phyloP scores from a whole-genome alignment of 2,888 invertebrate genomes.

The Thalpophila matura region DNA sequence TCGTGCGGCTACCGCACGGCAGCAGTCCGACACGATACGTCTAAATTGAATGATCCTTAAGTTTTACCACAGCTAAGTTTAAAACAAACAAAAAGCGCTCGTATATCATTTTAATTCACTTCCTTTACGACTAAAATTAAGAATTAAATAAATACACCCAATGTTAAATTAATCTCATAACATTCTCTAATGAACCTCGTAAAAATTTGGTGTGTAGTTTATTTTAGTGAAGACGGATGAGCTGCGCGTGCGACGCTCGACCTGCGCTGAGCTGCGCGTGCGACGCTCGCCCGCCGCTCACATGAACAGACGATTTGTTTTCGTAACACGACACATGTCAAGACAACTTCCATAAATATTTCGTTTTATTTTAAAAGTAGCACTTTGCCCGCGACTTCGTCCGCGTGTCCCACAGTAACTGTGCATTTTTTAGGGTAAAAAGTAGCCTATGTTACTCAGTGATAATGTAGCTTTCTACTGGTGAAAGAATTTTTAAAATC shows the following conservation, averaged over 20 bases:
- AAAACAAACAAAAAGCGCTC: background rate
- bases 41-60: too few species aligned
- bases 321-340: background rate
- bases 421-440: too few species aligned
- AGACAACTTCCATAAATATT: conserved; percentile 10
- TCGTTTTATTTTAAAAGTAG: conserved; percentile 2
- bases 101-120: background rate
- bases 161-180: background rate
- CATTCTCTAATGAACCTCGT: conserved; percentile 18
- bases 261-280: too few species aligned
- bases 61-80: background rate
- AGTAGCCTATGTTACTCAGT: too few species aligned
- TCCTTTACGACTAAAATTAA: background rate
- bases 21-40: too few species aligned
- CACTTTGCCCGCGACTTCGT: too few species aligned
- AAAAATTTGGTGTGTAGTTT: conserved; percentile 3
- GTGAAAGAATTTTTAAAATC: too few species aligned
- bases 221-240: conserved; percentile 42
- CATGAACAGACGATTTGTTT: background rate
- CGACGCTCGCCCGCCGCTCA: background rate
- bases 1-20: too few species aligned
- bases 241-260: conserved; percentile 1
- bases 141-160: background rate
- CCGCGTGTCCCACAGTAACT: too few species aligned
- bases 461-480: too few species aligned